phyloP scores from a whole-genome alignment of 1,140 invertebrate genomes.

The Dryas iulia region DNA sequence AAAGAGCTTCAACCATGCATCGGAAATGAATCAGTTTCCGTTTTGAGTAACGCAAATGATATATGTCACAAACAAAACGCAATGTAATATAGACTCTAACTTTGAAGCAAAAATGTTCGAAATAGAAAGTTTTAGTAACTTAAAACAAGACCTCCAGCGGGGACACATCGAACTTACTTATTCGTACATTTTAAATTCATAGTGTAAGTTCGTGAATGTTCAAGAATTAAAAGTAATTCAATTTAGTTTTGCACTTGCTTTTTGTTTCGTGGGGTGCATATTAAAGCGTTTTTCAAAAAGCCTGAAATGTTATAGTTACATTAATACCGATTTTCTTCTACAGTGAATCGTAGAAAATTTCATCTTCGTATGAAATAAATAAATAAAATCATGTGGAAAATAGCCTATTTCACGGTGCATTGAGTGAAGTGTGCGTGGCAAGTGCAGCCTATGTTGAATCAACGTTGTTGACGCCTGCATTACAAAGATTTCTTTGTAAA shows the following conservation, averaged over 20 bases:
- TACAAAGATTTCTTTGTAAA: slow-evolving; percentile 58
- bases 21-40: slow-evolving; percentile 80
- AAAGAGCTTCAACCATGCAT: slow-evolving; percentile 77
- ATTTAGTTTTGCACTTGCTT: slow-evolving; percentile 41
- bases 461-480: slow-evolving; percentile 48
- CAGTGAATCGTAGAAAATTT: slow-evolving; percentile 51
- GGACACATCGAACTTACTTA: slow-evolving; percentile 53
- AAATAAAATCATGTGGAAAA: slow-evolving; percentile 79
- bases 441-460: slow-evolving; percentile 53
- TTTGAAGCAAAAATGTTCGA: slow-evolving; percentile 40
- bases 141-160: slow-evolving; percentile 46
- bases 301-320: background rate
- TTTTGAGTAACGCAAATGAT: slow-evolving; percentile 68
- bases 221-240: slow-evolving; percentile 52
- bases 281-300: slow-evolving; percentile 20
- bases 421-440: slow-evolving; percentile 67
- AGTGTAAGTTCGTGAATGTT: slow-evolving; percentile 51
- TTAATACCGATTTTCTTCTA: background rate
- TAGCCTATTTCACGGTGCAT: slow-evolving; percentile 79
- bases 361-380: slow-evolving; percentile 76
- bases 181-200: slow-evolving; percentile 64
- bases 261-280: slow-evolving; percentile 28
- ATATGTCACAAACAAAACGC: slow-evolving; percentile 51
- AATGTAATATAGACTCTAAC: slow-evolving; percentile 53
- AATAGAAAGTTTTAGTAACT: slow-evolving; percentile 33